phyloP scores from a whole-genome alignment of 2,797 vertebrate species.

The Phalanger gymnotis region DNA sequence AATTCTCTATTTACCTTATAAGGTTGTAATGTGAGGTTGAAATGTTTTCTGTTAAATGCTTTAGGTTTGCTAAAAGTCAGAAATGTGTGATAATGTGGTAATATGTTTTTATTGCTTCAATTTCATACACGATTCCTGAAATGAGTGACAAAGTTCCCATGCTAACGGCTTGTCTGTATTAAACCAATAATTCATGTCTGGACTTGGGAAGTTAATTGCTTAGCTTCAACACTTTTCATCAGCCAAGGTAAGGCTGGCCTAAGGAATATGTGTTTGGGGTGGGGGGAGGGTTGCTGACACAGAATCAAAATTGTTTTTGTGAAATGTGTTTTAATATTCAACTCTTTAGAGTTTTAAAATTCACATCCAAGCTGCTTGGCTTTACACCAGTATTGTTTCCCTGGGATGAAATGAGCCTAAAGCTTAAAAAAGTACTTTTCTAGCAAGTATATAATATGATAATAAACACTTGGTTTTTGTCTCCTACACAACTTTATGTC shows the following conservation, averaged over 20 bases:
- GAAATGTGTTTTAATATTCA: slow-evolving; percentile 55
- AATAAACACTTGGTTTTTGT: neutral
- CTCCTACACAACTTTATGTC: slow-evolving; percentile 56
- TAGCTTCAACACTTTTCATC: slow-evolving; percentile 19
- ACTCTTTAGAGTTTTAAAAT: slow-evolving; percentile 58
- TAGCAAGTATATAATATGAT: slow-evolving; percentile 10
- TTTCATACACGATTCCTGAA: neutral
- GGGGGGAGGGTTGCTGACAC: neutral
- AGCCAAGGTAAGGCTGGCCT: slow-evolving; percentile 36
- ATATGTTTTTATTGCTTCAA: neutral
- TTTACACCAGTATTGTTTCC: slow-evolving; percentile 49
- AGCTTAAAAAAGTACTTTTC: slow-evolving; percentile 32
- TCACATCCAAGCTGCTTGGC: slow-evolving; percentile 52
- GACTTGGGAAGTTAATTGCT: neutral
- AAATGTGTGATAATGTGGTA: neutral
- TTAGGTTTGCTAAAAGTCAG: neutral
- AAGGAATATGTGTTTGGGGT: neutral
- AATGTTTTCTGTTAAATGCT: neutral
- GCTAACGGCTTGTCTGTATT: neutral
- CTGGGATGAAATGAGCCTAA: slow-evolving; percentile 29
- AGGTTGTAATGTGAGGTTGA: neutral
- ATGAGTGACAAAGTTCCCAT: neutral
- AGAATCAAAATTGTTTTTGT: slow-evolving; percentile 54
- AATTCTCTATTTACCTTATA: neutral
- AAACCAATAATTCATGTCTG: slow-evolving; percentile 4